Evolutionary conservation across 2,888 invertebrate species (phyloP), one percentile per base, ranked within the genome.

Genomic region (Pseudococcus longispinus): DNA sequence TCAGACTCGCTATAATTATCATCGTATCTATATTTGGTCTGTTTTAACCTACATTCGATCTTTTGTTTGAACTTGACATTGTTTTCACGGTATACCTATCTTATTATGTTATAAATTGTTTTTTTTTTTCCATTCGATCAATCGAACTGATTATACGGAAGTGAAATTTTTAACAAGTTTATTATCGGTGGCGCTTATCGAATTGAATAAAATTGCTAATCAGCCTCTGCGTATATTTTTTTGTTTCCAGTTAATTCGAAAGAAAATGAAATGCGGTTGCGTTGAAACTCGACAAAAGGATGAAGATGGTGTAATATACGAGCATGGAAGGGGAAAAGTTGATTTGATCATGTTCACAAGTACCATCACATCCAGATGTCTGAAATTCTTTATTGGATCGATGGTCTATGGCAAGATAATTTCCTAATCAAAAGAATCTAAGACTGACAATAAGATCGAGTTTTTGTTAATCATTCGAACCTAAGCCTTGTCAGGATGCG

Each of bases 1-100:
- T 3, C 44, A n/a, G 20, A 42, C 42, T 82, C 23, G 42, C 1
- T 82, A 15, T 29, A 29, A 51, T 82, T 44, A 23, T 46, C 32
- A 51, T 83, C 23, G 18, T 83, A 18, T 51, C 26, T 83, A 46
- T 83, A 46, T 51, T 46, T 83, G 9, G 60, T 84, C 9, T 84
- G 29, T 83, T 83, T 83, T 84, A 84, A 84, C 84, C 84, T 32
- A 84, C 32, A 84, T 84, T 29, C 32, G 60, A 23, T 84, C 84
- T 84, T 84, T 84, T 84, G 84, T 84, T 60, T 84, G 84, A 84
- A 85, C 85, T 74, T 74, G 85, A 85, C 74, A 74, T 85, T 85
- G 85, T 70, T 70, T 70, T 70, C 60, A 60, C 2, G 23, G 20
- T 23, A 0, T 23, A 60, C 2, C 60, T 60, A 60, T 60, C 1